Conservation (phyloP, 2,888 invertebrate species). For the Leptopterna dolabrata region DNA sequence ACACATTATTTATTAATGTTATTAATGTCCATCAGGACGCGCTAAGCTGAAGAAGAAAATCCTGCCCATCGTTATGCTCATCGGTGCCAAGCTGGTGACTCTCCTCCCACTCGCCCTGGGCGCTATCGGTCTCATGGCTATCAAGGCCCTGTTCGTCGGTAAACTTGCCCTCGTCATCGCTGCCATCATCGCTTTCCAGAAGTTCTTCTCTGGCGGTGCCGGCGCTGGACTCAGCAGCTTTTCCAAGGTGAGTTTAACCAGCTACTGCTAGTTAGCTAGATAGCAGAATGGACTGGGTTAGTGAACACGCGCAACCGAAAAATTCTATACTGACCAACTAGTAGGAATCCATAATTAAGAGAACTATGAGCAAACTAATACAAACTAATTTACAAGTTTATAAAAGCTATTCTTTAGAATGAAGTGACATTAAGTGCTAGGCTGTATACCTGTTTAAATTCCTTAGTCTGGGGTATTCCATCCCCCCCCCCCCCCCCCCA, state of each 20-base stretch:
- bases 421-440: too few relatives aligned
- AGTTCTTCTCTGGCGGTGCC: constrained; percentile 72
- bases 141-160: constrained; percentile 82
- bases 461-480: too few relatives aligned
- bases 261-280: not conserved
- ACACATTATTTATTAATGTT: not conserved
- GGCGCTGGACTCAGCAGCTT: constrained; percentile 64
- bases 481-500: too few relatives aligned
- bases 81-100: constrained; percentile 79
- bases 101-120: constrained; percentile 78
- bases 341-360: too few relatives aligned
- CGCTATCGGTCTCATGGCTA: constrained; percentile 77
- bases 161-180: constrained; percentile 83
- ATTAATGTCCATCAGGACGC: constrained; percentile 72
- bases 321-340: not conserved
- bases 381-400: too few relatives aligned
- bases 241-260: constrained; percentile 56
- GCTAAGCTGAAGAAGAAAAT: constrained; percentile 82
- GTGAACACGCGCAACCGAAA: too few relatives aligned
- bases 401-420: too few relatives aligned
- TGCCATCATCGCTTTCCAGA: constrained; percentile 77
- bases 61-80: constrained; percentile 75
- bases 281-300: not conserved
- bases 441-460: too few relatives aligned
- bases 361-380: too few relatives aligned